Percentiles rank a stretch among this genome's conserved stretches.
Evolutionary conservation across 2,113 vertebrate species (phyloP).

Genomic region (Aspidoscelis tigris): DNA sequence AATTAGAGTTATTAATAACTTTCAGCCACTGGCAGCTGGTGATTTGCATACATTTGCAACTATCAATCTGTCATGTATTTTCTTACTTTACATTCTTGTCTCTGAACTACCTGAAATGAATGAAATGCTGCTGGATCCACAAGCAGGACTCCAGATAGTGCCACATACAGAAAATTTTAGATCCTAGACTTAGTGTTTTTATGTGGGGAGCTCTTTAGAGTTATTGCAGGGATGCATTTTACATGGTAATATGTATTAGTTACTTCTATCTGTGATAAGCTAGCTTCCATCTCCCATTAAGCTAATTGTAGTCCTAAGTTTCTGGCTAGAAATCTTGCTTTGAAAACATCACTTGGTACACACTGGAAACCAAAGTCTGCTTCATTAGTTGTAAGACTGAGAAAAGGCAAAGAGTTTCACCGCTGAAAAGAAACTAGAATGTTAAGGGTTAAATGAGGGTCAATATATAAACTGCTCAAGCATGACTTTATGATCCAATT

Average conservation of each 20-base stretch:
- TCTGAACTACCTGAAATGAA: background rate
- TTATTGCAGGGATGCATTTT: too few species aligned
- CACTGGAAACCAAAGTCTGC: fast-evolving
- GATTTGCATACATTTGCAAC: constrained; percentile 57
- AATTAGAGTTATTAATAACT: constrained; percentile 49
- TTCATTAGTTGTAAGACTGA: background rate
- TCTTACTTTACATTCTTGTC: background rate
- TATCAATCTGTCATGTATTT: constrained; percentile 5
- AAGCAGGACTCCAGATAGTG: fast-evolving
- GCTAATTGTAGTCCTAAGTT: background rate
- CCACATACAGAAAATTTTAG: background rate
- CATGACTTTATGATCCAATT: too few species aligned
- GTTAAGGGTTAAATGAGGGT: too few species aligned
- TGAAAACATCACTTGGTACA: too few species aligned
- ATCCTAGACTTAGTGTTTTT: background rate
- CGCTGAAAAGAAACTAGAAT: too few species aligned
- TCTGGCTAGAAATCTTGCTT: too few species aligned
- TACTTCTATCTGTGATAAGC: background rate
- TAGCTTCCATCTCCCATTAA: background rate
- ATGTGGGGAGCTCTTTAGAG: too few species aligned
- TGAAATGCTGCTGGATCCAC: background rate
- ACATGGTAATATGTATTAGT: background rate
- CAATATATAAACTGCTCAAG: too few species aligned
- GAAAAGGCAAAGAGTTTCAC: too few species aligned
- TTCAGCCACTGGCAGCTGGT: constrained; percentile 26